Evolutionary conservation across 2,888 invertebrate species (phyloP).

Genomic region (Antheraea yamamai): DNA sequence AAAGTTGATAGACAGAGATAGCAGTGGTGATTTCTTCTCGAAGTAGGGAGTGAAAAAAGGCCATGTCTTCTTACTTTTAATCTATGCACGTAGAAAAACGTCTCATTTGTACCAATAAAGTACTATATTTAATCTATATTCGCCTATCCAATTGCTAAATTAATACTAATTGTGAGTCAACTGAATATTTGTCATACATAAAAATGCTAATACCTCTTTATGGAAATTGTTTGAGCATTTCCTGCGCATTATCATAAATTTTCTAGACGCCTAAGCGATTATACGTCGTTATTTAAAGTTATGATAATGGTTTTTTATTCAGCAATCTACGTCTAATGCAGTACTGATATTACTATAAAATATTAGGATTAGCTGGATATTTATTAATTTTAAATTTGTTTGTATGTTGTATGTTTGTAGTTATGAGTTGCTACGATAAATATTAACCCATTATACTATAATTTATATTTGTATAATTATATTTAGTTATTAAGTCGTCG

Average conservation of each 20-base stretch:
- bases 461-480: too few relatives aligned
- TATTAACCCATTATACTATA: too few relatives aligned
- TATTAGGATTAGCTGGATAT: not conserved
- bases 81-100: too few relatives aligned
- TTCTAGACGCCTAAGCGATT: conserved; percentile 13
- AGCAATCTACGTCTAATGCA: conserved; percentile 1
- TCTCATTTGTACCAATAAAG: too few relatives aligned
- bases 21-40: too few relatives aligned
- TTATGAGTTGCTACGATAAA: too few relatives aligned
- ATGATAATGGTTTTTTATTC: conserved; percentile 13
- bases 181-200: conserved; percentile 1
- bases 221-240: conserved; percentile 8
- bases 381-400: not conserved
- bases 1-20: too few relatives aligned
- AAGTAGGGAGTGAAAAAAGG: too few relatives aligned
- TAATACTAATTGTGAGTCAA: not conserved
- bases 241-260: conserved; percentile 12
- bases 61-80: too few relatives aligned
- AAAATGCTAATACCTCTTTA: conserved; percentile 9
- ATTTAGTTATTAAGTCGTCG: too few relatives aligned
- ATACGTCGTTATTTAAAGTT: conserved; percentile 13
- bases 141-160: not conserved
- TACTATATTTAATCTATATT: too few relatives aligned
- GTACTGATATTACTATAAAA: not conserved
- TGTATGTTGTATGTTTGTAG: not conserved